These are phyloP conservation scores for Hydropsyche betteni DNA, from an alignment of 2,888 invertebrate species.

Conservation along the genomic window DNA sequence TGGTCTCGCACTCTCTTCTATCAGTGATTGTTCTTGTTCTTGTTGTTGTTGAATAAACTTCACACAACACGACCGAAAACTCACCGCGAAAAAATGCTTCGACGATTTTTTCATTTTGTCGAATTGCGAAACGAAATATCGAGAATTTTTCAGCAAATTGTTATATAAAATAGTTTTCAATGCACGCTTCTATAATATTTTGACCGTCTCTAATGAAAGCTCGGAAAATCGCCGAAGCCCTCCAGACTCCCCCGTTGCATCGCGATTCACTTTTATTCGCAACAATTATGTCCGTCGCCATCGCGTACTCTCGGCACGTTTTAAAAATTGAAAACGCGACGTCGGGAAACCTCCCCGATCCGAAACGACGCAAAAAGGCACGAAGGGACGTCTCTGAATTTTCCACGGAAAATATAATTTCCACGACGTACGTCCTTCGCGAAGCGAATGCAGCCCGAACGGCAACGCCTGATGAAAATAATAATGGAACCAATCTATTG, in stretches of 20 bases:
- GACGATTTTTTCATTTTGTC: too few species aligned
- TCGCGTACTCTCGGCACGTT: conserved; percentile 25
- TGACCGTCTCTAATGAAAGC: too few species aligned
- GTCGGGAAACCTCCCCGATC: neutral
- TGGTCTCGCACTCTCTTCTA: too few species aligned
- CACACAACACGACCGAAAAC: too few species aligned
- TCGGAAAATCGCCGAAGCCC: neutral
- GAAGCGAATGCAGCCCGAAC: conserved; percentile 5
- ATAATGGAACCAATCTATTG: conserved; percentile 50
- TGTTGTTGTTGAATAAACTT: too few species aligned
- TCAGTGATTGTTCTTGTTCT: too few species aligned
- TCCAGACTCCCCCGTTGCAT: neutral
- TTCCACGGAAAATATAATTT: conserved; percentile 41
- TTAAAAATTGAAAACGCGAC: conserved; percentile 24
- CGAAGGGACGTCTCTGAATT: conserved; percentile 2
- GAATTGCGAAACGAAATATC: too few species aligned
- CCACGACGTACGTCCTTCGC: conserved; percentile 28
- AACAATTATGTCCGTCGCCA: conserved; percentile 27
- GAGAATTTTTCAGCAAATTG: too few species aligned
- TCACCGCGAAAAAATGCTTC: too few species aligned
- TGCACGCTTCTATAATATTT: too few species aligned
- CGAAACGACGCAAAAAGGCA: conserved; percentile 1
- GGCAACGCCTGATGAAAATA: conserved; percentile 50
- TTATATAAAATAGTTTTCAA: too few species aligned
- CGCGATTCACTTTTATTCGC: conserved; percentile 6